Conservation (phyloP, 2,888 invertebrate genomes). For the Mactromeris polynyma region DNA sequence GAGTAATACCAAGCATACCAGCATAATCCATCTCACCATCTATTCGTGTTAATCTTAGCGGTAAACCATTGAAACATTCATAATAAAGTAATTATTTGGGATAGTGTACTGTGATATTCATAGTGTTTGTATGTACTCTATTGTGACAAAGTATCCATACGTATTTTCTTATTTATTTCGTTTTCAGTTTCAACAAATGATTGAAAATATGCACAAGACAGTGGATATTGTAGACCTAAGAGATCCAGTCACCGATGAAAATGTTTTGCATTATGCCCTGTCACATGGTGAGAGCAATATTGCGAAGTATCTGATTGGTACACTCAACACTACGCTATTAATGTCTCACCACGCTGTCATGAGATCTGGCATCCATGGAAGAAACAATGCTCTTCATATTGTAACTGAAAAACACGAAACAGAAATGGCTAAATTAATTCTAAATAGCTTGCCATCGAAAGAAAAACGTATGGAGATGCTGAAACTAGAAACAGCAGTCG, state of each 20-base stretch:
- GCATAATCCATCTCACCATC: too few species aligned
- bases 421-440: conserved; percentile 70
- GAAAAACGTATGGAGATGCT: conserved; percentile 60
- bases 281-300: conserved; percentile 67
- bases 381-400: conserved; percentile 82
- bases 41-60: too few species aligned
- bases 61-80: too few species aligned
- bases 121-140: too few species aligned
- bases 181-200: conserved; percentile 27
- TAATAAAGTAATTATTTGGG: too few species aligned
- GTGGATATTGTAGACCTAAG: not conserved
- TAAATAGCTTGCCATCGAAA: conserved; percentile 52
- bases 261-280: conserved; percentile 77
- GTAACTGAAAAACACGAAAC: conserved; percentile 79
- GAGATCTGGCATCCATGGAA: conserved; percentile 71
- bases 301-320: conserved; percentile 61
- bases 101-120: too few species aligned
- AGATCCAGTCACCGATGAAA: conserved; percentile 70
- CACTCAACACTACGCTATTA: conserved; percentile 64
- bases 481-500: conserved; percentile 77
- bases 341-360: conserved; percentile 71
- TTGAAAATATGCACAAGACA: not conserved
- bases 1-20: too few species aligned
- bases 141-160: too few species aligned
- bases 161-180: not conserved